Evolutionary conservation across 2,888 invertebrate species (phyloP).

Genomic region (Drosophila meridiana): DNA sequence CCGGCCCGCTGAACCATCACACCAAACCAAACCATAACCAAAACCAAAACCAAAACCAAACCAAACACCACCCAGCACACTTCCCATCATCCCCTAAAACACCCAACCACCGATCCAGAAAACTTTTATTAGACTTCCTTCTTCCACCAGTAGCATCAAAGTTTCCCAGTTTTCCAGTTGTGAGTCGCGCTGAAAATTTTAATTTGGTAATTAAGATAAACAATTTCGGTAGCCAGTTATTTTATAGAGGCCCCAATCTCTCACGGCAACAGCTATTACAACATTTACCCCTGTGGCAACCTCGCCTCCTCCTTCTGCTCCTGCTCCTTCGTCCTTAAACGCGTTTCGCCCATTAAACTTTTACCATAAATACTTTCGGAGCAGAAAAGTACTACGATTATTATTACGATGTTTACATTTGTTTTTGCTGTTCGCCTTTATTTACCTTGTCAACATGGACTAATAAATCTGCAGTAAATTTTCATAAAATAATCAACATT

Average conservation of each 20-base stretch:
- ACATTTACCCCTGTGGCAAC: constrained; percentile 5
- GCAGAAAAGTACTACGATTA: constrained; percentile 24
- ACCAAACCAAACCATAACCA: constrained; percentile 25
- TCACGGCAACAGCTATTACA: constrained; percentile 26
- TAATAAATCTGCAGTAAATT: not conserved
- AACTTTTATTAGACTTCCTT: constrained; percentile 46
- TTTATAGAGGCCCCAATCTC: constrained; percentile 43
- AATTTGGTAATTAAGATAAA: constrained; percentile 82
- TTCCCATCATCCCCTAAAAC: constrained; percentile 19
- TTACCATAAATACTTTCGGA: constrained; percentile 59
- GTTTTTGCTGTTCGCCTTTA: constrained; percentile 22
- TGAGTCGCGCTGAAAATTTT: constrained; percentile 74
- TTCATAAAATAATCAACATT: constrained; percentile 50
- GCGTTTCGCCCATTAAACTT: constrained; percentile 58
- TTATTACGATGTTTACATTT: constrained; percentile 57
- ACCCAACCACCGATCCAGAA: not conserved
- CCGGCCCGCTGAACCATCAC: constrained; percentile 27
- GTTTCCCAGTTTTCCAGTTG: constrained; percentile 50
- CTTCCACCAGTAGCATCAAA: constrained; percentile 43
- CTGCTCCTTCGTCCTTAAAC: not conserved
- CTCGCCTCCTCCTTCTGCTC: not conserved
- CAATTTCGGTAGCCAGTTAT: constrained; percentile 75
- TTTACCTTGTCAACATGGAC: constrained; percentile 51
- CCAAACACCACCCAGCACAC: constrained; percentile 29
- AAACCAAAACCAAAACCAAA: constrained; percentile 7